phyloP scores from a whole-genome alignment of 1,140 invertebrate genomes.

The Acyrthosiphon pisum region DNA sequence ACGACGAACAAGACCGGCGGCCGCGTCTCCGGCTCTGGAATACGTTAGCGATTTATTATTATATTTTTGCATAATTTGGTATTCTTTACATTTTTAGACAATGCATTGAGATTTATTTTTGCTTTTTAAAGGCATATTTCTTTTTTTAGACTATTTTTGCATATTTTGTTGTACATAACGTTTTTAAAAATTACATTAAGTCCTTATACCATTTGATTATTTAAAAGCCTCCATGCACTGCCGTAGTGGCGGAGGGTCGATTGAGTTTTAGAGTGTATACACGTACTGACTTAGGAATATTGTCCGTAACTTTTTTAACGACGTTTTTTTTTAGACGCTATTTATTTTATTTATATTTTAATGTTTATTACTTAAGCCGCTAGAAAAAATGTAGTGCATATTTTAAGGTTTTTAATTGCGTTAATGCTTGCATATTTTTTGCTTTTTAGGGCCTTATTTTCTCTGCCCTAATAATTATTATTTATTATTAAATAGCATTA shows the following conservation, averaged over 20 bases:
- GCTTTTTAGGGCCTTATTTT: background rate
- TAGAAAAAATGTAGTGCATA: background rate
- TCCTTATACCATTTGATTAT: background rate
- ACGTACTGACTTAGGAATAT: background rate
- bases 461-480: background rate
- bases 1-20: no score
- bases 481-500: background rate
- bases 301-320: background rate
- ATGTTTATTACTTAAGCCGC: background rate
- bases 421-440: no score
- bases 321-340: background rate
- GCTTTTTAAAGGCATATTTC: background rate
- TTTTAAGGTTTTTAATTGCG: background rate
- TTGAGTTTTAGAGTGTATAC: background rate
- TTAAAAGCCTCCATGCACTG: background rate
- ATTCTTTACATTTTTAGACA: background rate
- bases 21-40: no score
- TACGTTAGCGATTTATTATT: no score
- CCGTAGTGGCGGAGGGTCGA: background rate
- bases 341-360: background rate
- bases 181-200: background rate
- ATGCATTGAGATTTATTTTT: background rate
- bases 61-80: background rate
- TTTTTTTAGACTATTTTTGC: background rate
- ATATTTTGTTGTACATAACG: background rate